Evolutionary conservation across 2,888 invertebrate genomes (phyloP), one percentile per base, ranked within the genome.

Genomic region (Ormia ochracea): DNA sequence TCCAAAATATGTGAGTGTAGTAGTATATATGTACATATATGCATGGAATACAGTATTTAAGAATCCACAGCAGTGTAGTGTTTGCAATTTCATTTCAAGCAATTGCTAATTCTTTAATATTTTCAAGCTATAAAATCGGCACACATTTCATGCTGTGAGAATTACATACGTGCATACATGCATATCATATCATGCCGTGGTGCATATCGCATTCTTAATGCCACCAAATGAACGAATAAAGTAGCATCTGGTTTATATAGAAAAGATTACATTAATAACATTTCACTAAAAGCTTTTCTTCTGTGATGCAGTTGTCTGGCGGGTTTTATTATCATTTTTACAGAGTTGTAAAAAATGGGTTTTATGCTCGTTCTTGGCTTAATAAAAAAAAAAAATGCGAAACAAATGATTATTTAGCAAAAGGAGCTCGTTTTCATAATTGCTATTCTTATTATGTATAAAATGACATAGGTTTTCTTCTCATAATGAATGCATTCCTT

Each of bases 171-270:
- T 45, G 36, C 23, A 43, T 10, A 21, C 12, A 7, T 61, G n/a
- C 14, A 26, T 33, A 33, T 58, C 56, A 61, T 28, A 75, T 68
- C 54, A 61, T 66, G 28, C 14, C 41, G n/a, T 38, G 21, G 28
- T 54, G 63, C 33, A 45, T 41, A 52, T 76, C 59, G 45, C 54
- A 76, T 66, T 36, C 43, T 65, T 72, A 76, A 76, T 76, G 41
- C 70, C 54, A 56, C 43, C 59, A 66, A 80, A 72, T 70, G 65
- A 65, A 59, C 65, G 58, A 50, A 63, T 70, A 59, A 75, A 59
- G 72, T 76, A 66, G 52, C 79, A 80, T 80, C 79, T 75, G 76
- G 38, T 72, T 79, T 48, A 17, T 61, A 45, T 10, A 6, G 14
- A 14, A 41, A 12, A 43, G 54, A 66, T 75, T 65, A 76, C 56